Evolutionary conservation across 2,888 invertebrate species (phyloP), one percentile per base, ranked within the genome.

Genomic region (Andricus quercusramuli): DNA sequence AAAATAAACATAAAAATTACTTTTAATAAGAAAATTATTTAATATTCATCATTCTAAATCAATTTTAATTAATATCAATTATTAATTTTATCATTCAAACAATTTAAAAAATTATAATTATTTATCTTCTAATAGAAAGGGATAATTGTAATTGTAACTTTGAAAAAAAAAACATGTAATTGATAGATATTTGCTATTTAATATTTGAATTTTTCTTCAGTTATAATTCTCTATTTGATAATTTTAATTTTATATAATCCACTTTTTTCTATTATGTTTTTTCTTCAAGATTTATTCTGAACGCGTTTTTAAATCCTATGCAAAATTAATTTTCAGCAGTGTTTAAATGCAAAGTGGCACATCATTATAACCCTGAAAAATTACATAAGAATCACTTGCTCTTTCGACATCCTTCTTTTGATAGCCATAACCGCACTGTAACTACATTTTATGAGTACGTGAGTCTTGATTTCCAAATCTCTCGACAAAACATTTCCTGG

Each of bases 331-430:
- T 47, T 68, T 56, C 5, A 20, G 0, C 17, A n/a, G n/a, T 15
- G 15, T 70, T 70, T 32, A 56, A 51, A 56, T 70, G 32, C 20
- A 51, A 51, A 20, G 29, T 17, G 17, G 51, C 20, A 13, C 70
- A 70, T 70, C 51, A 70, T 51, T 70, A 47, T 51, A 29, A 5
- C 29, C 17, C 47, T 51, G 29, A 70, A 70, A 51, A 70, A n/a
- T 66, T 66, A 41, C n/a, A 11, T 29, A 51, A 70, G 47, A 51
- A 11, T 62, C 25, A 62, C 25, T 29, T 51, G 51, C 25, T 51
- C 20, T 70, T 70, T 47, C 70, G 11, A 51, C 70, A 29, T 70
- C 20, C 25, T 70, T 70, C 70, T 70, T 70, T 47, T 70, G 44
- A 70, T 68, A 37, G 67, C 15, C 67, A 22, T 41, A 68, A 68